Evolutionary conservation across 1,140 invertebrate genomes (phyloP).

Genomic region (Acromyrmex heyeri): DNA sequence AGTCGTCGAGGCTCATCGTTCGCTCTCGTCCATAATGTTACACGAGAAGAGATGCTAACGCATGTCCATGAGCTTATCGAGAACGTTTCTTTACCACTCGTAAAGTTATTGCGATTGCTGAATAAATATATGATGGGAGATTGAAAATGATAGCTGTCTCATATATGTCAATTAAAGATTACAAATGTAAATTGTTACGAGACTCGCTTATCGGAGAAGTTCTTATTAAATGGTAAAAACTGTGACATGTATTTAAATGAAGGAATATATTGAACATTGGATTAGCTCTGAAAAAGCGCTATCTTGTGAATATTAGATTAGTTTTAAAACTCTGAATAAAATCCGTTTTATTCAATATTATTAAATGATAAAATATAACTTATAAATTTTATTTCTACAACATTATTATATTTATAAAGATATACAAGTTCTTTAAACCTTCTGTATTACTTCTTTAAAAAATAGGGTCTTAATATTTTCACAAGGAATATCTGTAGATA

Average conservation of each 20-base stretch:
- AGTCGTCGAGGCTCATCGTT: background rate
- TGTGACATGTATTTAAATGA: background rate
- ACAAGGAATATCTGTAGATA: background rate
- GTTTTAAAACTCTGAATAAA: background rate
- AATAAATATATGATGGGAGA: constrained; percentile 4
- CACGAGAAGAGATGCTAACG: constrained; percentile 17
- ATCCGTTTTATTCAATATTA: background rate
- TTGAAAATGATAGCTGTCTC: background rate
- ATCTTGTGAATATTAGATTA: background rate
- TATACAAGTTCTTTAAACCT: background rate
- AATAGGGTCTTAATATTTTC: background rate
- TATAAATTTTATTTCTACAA: background rate
- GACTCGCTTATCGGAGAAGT: no score
- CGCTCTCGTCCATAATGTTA: background rate
- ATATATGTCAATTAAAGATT: constrained; percentile 5
- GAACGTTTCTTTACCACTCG: background rate
- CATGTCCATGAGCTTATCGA: constrained; percentile 23
- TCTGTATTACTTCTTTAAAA: background rate
- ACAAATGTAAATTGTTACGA: constrained; percentile 26
- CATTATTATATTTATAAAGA: background rate
- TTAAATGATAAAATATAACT: background rate
- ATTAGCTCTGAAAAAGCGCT: background rate
- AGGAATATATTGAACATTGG: background rate
- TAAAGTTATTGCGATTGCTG: constrained; percentile 3
- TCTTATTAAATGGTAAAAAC: background rate